A percentile compares a stretch with the other conserved stretches of the same genome.
phyloP scores from a whole-genome alignment of 2,888 invertebrate species.

The Pegoplata infirma region DNA sequence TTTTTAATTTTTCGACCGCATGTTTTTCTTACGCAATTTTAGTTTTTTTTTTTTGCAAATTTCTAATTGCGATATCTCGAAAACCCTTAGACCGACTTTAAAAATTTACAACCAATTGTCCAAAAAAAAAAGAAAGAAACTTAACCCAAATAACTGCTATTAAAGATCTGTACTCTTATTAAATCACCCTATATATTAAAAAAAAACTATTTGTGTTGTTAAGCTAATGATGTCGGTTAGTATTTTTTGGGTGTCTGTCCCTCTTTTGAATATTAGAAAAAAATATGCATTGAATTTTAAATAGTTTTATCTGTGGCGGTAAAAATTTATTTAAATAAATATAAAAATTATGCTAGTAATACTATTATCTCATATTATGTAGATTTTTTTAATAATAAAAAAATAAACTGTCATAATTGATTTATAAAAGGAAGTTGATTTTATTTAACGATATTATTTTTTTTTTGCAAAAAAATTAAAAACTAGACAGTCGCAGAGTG shows the following conservation, averaged over 20 bases:
- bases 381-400: slow-evolving; percentile 23
- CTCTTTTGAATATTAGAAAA: background rate
- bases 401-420: slow-evolving; percentile 48
- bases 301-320: slow-evolving; percentile 20
- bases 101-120: too few species aligned
- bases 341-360: slow-evolving; percentile 3
- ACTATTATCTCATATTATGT: slow-evolving; percentile 13
- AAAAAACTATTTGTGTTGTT: background rate
- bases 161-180: too few species aligned
- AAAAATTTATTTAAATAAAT: slow-evolving; percentile 11
- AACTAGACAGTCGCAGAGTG: background rate
- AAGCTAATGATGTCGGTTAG: background rate
- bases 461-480: background rate
- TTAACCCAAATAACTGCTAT: too few species aligned
- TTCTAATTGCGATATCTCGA: too few species aligned
- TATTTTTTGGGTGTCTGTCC: background rate
- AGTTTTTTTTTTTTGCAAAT: background rate
- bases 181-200: background rate
- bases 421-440: slow-evolving; percentile 45
- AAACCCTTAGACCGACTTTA: too few species aligned
- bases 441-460: background rate
- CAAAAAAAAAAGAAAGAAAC: too few species aligned
- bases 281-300: slow-evolving; percentile 40
- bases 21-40: too few species aligned
- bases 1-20: too few species aligned